Conservation (phyloP, 2,113 vertebrate species). For the Paramisgurnus dabryanus region DNA sequence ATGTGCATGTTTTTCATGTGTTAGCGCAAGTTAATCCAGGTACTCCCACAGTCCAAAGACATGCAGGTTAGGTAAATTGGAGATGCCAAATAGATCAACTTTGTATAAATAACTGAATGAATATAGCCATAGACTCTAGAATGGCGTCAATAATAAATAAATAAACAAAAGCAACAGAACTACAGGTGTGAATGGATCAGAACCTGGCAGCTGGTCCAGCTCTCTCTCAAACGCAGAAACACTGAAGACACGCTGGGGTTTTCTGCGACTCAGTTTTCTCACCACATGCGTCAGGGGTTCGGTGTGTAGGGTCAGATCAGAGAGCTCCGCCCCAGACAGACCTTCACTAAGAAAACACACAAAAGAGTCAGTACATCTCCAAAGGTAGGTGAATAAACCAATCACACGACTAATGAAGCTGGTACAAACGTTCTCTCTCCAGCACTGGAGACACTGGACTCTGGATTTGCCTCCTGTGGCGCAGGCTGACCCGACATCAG, state of each 20-base stretch:
- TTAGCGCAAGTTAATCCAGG: too few relatives aligned
- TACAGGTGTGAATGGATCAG: background rate
- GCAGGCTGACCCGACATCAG: conserved; percentile 57
- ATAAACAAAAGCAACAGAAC: background rate
- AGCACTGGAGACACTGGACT: conserved; percentile 42
- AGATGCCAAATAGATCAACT: too few relatives aligned
- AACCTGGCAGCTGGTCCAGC: conserved; percentile 41
- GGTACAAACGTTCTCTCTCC: conserved; percentile 48
- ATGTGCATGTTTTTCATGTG: too few relatives aligned
- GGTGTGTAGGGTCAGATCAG: conserved; percentile 68
- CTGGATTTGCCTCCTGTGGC: conserved; percentile 30
- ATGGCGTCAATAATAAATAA: too few relatives aligned
- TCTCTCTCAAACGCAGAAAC: conserved; percentile 49
- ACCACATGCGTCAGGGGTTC: conserved; percentile 50
- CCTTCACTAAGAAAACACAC: conserved; percentile 62
- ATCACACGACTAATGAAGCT: background rate
- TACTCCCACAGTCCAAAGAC: too few relatives aligned
- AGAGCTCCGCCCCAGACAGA: conserved; percentile 65
- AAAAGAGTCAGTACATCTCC: background rate
- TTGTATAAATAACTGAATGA: too few relatives aligned
- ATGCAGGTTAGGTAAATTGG: too few relatives aligned
- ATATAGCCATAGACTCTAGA: too few relatives aligned
- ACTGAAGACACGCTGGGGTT: conserved; percentile 35
- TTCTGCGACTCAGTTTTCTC: conserved; percentile 45
- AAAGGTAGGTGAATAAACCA: background rate